These are phyloP conservation scores for Calliopsis andreniformis DNA, from an alignment of 1,140 invertebrate genomes.

Conservation along the genomic window DNA sequence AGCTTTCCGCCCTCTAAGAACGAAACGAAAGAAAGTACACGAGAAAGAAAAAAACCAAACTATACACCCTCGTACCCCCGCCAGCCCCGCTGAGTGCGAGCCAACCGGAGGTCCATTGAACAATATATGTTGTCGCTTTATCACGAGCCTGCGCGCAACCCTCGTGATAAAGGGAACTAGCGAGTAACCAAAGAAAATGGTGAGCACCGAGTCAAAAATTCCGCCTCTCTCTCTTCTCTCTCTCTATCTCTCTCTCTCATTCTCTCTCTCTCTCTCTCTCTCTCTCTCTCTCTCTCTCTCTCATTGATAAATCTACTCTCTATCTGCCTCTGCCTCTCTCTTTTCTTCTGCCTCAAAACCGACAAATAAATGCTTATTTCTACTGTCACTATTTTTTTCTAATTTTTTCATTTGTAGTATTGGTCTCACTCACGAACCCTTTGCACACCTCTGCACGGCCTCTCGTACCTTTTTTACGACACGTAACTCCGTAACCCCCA, in stretches of 20 bases:
- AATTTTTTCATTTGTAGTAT: conserved; percentile 31
- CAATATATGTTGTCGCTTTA: conserved; percentile 63
- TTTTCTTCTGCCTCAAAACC: conserved; percentile 28
- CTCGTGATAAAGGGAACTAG: conserved; percentile 70
- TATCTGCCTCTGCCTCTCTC: conserved; percentile 33
- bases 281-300: conserved; percentile 48
- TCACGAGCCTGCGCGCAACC: conserved; percentile 70
- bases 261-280: conserved; percentile 55
- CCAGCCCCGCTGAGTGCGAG: conserved; percentile 81
- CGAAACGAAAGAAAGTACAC: conserved; percentile 60
- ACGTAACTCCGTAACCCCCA: conserved; percentile 65
- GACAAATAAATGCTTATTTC: too few relatives aligned
- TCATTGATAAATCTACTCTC: conserved; percentile 35
- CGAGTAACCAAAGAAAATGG: conserved; percentile 71
- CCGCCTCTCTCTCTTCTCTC: conserved; percentile 64
- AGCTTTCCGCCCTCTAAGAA: conserved; percentile 12
- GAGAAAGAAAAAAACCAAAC: conserved; percentile 59
- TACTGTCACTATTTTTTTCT: background rate
- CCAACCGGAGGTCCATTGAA: conserved; percentile 75
- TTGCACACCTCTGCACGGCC: conserved; percentile 62
- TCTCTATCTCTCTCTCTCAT: conserved; percentile 66
- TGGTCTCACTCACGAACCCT: too few relatives aligned
- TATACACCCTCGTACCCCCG: conserved; percentile 71
- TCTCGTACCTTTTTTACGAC: conserved; percentile 46
- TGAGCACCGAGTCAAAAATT: conserved; percentile 79